Evolutionary conservation across 2,888 invertebrate genomes (phyloP).

Genomic region (Sinentomon sp.): DNA sequence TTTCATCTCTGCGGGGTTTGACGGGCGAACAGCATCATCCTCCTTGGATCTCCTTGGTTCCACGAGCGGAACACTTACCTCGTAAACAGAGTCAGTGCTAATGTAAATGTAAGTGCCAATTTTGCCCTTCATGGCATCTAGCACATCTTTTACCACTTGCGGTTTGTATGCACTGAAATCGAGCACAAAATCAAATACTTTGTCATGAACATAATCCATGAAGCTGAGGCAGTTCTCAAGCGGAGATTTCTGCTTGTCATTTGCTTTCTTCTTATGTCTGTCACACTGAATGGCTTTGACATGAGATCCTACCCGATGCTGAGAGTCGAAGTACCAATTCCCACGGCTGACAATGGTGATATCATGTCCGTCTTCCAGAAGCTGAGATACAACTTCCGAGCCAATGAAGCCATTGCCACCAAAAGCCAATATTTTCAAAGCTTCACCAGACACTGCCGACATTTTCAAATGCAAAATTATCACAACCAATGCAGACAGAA

Average conservation of each 20-base stretch:
- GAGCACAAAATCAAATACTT: constrained; percentile 21
- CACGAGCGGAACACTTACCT: no score
- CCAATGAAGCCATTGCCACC: constrained; percentile 26
- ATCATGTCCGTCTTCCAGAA: constrained; percentile 18
- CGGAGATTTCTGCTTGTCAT: no score
- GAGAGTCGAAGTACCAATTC: constrained; percentile 23
- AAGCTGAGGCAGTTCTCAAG: no score
- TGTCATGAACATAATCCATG: no score
- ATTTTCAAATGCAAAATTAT: neutral
- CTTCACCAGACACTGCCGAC: neutral
- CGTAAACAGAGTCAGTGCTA: constrained; percentile 24
- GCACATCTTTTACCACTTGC: constrained; percentile 19
- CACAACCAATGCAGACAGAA: no score
- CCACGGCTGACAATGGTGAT: constrained; percentile 22
- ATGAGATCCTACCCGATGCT: constrained; percentile 15
- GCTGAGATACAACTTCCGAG: constrained; percentile 19
- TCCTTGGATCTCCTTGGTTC: constrained; percentile 16
- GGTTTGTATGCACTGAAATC: constrained; percentile 23
- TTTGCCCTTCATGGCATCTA: constrained; percentile 19
- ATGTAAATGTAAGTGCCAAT: constrained; percentile 22
- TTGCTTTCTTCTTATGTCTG: constrained; percentile 14
- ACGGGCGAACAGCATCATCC: constrained; percentile 21
- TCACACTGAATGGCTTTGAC: constrained; percentile 21
- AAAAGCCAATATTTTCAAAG: constrained; percentile 18
- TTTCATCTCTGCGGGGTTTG: constrained; percentile 16